phyloP scores from a whole-genome alignment of 2,797 vertebrate species.

The Helicolenus hilgendorfi region DNA sequence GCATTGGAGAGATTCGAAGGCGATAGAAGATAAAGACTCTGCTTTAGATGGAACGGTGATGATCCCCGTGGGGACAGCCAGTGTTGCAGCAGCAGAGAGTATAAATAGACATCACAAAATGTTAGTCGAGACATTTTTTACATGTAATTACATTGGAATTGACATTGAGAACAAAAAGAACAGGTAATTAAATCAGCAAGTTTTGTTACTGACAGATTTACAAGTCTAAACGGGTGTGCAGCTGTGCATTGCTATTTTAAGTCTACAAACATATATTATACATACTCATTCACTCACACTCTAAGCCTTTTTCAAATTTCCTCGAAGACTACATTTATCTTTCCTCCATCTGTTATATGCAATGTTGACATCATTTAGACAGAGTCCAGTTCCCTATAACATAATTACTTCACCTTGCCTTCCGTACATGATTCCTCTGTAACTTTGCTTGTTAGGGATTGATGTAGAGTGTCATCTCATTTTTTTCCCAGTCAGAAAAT shows the following conservation, averaged over 20 bases:
- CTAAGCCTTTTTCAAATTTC: background rate
- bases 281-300: no score
- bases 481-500: background rate
- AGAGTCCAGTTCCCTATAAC: background rate
- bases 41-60: background rate
- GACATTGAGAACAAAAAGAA: background rate
- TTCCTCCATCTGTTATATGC: background rate
- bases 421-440: background rate
- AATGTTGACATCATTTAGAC: conserved; percentile 2
- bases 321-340: background rate
- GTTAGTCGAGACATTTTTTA: background rate
- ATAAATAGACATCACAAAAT: background rate
- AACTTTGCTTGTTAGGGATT: background rate
- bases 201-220: background rate
- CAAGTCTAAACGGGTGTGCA: background rate
- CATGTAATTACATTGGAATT: background rate
- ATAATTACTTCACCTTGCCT: conserved; percentile 2
- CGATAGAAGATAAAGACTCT: background rate
- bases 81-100: background rate
- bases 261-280: background rate
- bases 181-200: background rate
- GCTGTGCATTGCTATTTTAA: background rate
- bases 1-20: background rate
- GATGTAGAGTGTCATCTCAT: background rate
- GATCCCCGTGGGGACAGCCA: background rate